A percentile compares a stretch with the other conserved stretches of the same genome.
phyloP scores from a whole-genome alignment of 2,888 invertebrate species.

The Eristalis intricaria region DNA sequence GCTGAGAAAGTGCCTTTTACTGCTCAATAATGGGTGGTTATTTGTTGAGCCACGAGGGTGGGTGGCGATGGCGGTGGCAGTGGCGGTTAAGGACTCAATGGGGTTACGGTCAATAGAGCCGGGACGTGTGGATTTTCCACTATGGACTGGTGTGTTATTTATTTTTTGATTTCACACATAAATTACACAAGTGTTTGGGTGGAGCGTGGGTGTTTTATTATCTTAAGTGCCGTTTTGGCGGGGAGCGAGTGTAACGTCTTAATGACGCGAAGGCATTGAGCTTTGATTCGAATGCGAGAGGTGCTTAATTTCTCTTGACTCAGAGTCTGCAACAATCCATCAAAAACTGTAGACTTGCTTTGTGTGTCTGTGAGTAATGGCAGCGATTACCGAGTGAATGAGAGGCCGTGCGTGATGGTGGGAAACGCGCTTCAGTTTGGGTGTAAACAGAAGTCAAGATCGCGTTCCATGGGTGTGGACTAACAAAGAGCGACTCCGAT shows the following conservation, averaged over 20 bases:
- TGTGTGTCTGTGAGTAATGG: slow-evolving; percentile 5
- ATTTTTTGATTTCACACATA: slow-evolving; percentile 71
- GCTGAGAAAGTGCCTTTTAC: slow-evolving; percentile 70
- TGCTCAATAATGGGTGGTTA: slow-evolving; percentile 68
- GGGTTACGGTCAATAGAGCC: slow-evolving; percentile 67
- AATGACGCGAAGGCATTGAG: background rate
- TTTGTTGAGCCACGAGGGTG: slow-evolving; percentile 49
- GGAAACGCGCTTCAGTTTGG: background rate
- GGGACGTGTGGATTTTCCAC: slow-evolving; percentile 64
- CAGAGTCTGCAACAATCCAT: background rate
- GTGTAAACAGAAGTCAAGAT: slow-evolving; percentile 22
- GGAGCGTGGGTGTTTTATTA: slow-evolving; percentile 9
- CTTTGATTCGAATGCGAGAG: background rate
- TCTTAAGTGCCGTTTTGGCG: slow-evolving; percentile 22
- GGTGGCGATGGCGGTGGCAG: no score
- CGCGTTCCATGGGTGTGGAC: background rate
- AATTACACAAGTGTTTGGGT: slow-evolving; percentile 33
- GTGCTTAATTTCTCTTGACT: background rate
- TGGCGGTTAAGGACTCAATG: background rate
- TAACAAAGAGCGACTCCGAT: background rate
- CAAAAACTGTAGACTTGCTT: background rate
- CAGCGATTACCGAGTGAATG: slow-evolving; percentile 2
- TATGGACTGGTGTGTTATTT: slow-evolving; percentile 62
- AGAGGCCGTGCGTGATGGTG: background rate
- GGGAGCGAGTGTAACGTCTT: slow-evolving; percentile 4